Base-by-base conservation (phyloP, 2,888 invertebrate genomes). In the Parnassius mnemosyne region DNA sequence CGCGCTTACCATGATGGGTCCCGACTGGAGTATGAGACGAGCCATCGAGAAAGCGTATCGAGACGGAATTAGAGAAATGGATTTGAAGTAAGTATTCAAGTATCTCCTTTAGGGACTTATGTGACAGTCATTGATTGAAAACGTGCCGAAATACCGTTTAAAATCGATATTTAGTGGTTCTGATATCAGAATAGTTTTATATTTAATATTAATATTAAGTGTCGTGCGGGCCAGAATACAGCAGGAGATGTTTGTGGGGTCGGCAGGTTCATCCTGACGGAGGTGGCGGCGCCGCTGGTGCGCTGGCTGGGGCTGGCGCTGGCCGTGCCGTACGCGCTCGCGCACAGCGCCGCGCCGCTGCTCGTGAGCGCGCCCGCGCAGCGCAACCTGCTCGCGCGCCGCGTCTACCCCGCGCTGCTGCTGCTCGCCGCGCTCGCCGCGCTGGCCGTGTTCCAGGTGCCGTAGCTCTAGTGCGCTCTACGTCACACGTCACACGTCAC, bases 1-100 rank as follows among this genome's bases (percentile, higher is more conserved):
- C 77, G 99, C 98, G 0, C 92, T 98, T 34, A 97, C 97, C 0
- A 96, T 99, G 95, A 99, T 99, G 98, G 98, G 98, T 0, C 98
- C 99, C 9, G 99, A 99, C 89, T 98, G 98, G 96, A 95, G 96
- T 82, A 91, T 99, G 75, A 95, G 98, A 60, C 93, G 96, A 3
- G 97, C 97, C 1, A 95, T 99, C 55, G 99, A 99, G 80, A 94
- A 96, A 74, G 96, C 98, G 0, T 99, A 98, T 81, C 94, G 97
- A 54, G 98, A 98, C 78, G 99, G 99, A 0, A 94, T 98, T 53
- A 92, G 98, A 12, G 97, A 98, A 75, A 97, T 99, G 93, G 96
- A 98, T 81, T 92, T 99, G 60, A 94, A 94, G 92, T 92, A 51
- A 44, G 34, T 34, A 7, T 34, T 34, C 34, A 34, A 34, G 34